phyloP scores from a whole-genome alignment of 2,888 invertebrate species.

The Myopa tessellatipennis region DNA sequence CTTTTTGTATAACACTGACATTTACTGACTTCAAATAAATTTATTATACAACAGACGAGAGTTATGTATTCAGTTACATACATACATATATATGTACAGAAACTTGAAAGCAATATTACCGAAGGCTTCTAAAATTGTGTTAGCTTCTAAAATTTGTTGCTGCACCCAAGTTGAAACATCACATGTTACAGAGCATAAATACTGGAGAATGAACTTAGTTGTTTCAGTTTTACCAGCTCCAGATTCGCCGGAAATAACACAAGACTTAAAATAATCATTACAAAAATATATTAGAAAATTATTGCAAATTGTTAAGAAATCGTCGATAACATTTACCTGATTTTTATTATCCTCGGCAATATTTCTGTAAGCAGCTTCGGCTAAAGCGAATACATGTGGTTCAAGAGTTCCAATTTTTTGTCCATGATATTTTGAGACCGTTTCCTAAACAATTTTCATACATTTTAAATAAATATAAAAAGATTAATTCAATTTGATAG shows the following conservation, averaged over 20 bases:
- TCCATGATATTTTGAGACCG: slow-evolving; percentile 84
- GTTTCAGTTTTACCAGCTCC: slow-evolving; percentile 95
- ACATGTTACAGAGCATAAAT: slow-evolving; percentile 88
- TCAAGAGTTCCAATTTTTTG: slow-evolving; percentile 83
- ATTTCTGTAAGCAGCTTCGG: slow-evolving; percentile 83
- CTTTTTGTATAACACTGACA: too few relatives aligned
- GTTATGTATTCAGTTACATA: background rate
- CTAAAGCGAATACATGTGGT: slow-evolving; percentile 91
- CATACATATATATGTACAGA: background rate
- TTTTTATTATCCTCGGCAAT: slow-evolving; percentile 64
- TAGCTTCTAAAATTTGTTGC: slow-evolving; percentile 93
- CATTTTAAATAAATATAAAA: background rate
- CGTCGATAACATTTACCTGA: slow-evolving; percentile 55
- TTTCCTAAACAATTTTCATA: slow-evolving; percentile 72
- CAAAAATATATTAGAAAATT: background rate
- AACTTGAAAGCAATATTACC: slow-evolving; percentile 71
- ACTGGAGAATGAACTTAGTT: slow-evolving; percentile 91
- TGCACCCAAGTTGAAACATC: slow-evolving; percentile 93
- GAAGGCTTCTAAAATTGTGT: slow-evolving; percentile 92
- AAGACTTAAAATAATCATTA: slow-evolving; percentile 74
- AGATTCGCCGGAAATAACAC: slow-evolving; percentile 92
- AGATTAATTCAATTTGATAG: background rate
- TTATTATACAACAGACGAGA: background rate
- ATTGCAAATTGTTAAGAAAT: background rate
- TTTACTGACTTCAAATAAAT: background rate